A percentile compares a stretch with the other conserved stretches of the same genome.
These are phyloP conservation scores for Malacoctenus gilli DNA, from an alignment of 2,797 vertebrate genomes.

Conservation along the genomic window DNA sequence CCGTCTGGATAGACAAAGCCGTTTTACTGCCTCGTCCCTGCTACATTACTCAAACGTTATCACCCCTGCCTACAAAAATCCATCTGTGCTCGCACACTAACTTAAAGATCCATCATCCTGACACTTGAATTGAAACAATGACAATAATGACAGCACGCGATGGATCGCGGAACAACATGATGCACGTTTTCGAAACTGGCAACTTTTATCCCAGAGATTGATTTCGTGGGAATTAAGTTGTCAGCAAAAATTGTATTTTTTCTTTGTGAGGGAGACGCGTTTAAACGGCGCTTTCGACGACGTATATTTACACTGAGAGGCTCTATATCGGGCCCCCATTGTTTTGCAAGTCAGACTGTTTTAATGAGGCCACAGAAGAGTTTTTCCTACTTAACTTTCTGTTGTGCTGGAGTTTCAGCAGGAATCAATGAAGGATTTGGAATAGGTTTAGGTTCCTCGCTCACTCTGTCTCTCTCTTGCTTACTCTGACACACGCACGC, in stretches of 20 bases:
- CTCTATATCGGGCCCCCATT: slow-evolving; percentile 38
- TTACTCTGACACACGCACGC: slow-evolving; percentile 41
- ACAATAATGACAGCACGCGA: slow-evolving; percentile 67
- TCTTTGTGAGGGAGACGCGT: slow-evolving; percentile 23
- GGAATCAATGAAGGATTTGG: slow-evolving; percentile 74
- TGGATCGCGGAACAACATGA: slow-evolving; percentile 61
- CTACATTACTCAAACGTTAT: slow-evolving; percentile 74
- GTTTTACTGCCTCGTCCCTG: slow-evolving; percentile 57
- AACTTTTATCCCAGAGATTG: slow-evolving; percentile 64
- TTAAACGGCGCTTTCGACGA: slow-evolving; percentile 44
- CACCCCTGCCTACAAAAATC: slow-evolving; percentile 69
- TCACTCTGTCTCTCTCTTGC: slow-evolving; percentile 42
- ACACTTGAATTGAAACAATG: slow-evolving; percentile 70
- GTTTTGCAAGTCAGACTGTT: slow-evolving; percentile 60
- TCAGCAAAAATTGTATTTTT: slow-evolving; percentile 53
- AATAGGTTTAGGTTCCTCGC: slow-evolving; percentile 52
- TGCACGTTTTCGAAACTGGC: slow-evolving; percentile 46
- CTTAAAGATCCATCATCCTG: slow-evolving; percentile 70
- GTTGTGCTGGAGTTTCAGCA: slow-evolving; percentile 58
- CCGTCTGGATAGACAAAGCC: slow-evolving; percentile 55
- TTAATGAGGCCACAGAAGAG: slow-evolving; percentile 73
- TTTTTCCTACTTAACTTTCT: slow-evolving; percentile 70
- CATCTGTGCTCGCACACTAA: slow-evolving; percentile 65
- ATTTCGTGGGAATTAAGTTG: slow-evolving; percentile 69
- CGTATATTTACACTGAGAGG: slow-evolving; percentile 44